Evolutionary conservation across 2,113 vertebrate genomes (phyloP).

Genomic region (Rhinopithecus roxellana): DNA sequence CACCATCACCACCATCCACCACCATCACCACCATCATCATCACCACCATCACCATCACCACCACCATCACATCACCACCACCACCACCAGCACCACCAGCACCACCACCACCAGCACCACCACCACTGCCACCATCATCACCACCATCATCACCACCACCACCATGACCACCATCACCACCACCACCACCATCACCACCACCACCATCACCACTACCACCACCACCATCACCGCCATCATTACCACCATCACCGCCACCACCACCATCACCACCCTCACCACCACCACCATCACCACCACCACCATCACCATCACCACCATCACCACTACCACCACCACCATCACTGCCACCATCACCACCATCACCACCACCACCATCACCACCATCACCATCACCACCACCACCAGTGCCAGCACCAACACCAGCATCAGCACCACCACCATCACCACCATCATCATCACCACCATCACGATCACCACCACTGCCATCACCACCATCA

Average conservation of each 20-base stretch:
- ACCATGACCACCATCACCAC: accelerated
- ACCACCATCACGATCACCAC: accelerated
- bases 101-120: no score
- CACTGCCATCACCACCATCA: accelerated
- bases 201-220: neutral
- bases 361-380: neutral
- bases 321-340: accelerated
- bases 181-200: neutral
- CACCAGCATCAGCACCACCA: no score
- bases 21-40: neutral
- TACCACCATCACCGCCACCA: accelerated
- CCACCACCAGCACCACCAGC: accelerated
- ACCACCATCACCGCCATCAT: accelerated
- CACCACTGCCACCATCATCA: accelerated
- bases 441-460: accelerated
- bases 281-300: neutral
- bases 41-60: accelerated
- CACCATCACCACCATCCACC: accelerated
- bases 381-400: neutral
- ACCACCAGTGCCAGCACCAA: accelerated
- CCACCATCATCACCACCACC: accelerated
- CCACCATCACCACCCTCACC: no score
- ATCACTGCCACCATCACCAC: accelerated
- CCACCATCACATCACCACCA: accelerated
- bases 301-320: no score